Conservation (phyloP, 2,113 vertebrate species). For the Donacobius atricapilla region DNA sequence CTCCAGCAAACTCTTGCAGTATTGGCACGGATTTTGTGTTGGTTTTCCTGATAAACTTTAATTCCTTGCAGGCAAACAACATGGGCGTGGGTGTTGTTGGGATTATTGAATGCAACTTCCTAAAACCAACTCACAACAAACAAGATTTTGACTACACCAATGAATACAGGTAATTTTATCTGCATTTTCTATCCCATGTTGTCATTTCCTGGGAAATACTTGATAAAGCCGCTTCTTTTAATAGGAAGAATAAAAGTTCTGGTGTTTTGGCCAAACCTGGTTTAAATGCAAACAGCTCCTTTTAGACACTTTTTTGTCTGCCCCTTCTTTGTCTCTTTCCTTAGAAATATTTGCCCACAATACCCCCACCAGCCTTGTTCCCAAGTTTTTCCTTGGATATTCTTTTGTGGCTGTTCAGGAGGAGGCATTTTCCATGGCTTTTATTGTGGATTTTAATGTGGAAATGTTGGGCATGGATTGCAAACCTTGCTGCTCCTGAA, state of each 20-base stretch:
- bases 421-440: neutral
- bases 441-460: neutral
- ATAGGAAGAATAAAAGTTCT: neutral
- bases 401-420: neutral
- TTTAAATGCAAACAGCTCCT: neutral
- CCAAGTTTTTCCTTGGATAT: neutral
- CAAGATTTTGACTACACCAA: constrained; percentile 94
- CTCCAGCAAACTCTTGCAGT: neutral
- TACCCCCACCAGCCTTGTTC: neutral
- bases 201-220: neutral
- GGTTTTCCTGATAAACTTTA: neutral
- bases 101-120: constrained; percentile 91
- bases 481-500: neutral
- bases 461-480: neutral
- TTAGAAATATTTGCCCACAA: neutral
- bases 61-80: constrained; percentile 81
- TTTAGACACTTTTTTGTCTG: neutral
- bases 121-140: constrained; percentile 96
- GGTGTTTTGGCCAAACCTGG: neutral
- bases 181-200: neutral
- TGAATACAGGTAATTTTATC: constrained; percentile 86
- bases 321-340: neutral
- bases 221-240: neutral
- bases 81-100: constrained; percentile 93
- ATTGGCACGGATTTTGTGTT: neutral